Conservation (phyloP, 2,113 vertebrate genomes). For the Egretta garzetta region DNA sequence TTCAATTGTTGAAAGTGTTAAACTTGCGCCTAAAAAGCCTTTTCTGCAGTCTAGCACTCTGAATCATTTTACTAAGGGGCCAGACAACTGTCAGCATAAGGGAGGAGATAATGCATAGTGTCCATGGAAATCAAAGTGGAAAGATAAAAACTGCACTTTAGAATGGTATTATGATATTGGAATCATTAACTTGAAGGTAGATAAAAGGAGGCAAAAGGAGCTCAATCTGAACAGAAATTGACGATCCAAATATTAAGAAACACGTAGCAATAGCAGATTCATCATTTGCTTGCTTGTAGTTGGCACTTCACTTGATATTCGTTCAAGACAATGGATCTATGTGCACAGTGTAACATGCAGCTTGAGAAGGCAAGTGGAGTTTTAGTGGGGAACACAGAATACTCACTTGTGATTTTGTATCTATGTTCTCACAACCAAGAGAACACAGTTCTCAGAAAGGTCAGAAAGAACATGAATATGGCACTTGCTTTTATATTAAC, state of each 20-base stretch:
- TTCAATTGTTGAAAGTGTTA: background rate
- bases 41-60: background rate
- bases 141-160: background rate
- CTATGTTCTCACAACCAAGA: background rate
- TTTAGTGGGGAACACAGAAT: background rate
- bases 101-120: fast-evolving
- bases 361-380: background rate
- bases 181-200: background rate
- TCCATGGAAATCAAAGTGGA: background rate
- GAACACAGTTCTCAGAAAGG: background rate
- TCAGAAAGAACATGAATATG: background rate
- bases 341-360: background rate
- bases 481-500: background rate
- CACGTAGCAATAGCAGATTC: fast-evolving
- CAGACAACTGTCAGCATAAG: background rate
- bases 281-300: background rate
- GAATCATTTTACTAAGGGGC: background rate
- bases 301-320: background rate
- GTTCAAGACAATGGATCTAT: background rate
- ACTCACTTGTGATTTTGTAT: background rate
- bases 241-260: background rate
- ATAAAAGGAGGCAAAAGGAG: background rate
- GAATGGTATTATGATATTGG: background rate
- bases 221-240: background rate
- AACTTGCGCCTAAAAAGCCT: background rate